These are phyloP conservation scores for Tretioscincus oriximinensis DNA, from an alignment of 2,113 vertebrate species.

Conservation along the genomic window DNA sequence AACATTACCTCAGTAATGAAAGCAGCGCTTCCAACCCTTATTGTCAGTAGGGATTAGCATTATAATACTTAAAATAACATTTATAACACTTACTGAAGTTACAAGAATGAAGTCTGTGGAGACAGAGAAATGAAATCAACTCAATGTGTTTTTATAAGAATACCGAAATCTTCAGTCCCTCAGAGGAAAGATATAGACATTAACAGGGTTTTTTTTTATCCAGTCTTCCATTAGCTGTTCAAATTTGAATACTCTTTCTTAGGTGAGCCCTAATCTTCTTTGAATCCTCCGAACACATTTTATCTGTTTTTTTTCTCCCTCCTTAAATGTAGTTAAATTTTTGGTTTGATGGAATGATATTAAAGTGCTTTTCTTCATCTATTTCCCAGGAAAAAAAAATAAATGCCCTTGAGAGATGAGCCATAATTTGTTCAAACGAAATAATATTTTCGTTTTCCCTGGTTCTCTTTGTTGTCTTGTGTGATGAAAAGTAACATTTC, in stretches of 20 bases:
- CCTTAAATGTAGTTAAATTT: constrained; percentile 83
- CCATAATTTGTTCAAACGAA: constrained; percentile 84
- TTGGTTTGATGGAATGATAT: constrained; percentile 84
- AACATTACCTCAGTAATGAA: constrained; percentile 91
- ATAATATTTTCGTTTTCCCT: constrained; percentile 84
- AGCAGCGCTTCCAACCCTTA: constrained; percentile 82
- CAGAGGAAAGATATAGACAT: constrained; percentile 81
- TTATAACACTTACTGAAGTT: constrained; percentile 92
- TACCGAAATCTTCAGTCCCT: constrained; percentile 79
- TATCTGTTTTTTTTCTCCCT: constrained; percentile 63
- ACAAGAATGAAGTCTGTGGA: constrained; percentile 80
- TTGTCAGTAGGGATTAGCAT: constrained; percentile 86
- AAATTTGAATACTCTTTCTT: constrained; percentile 84
- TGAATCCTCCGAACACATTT: constrained; percentile 82
- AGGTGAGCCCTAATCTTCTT: constrained; percentile 86
- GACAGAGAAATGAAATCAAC: constrained; percentile 82
- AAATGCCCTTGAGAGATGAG: constrained; percentile 76
- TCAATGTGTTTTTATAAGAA: constrained; percentile 85
- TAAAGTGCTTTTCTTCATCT: constrained; percentile 83
- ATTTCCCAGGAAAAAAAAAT: constrained; percentile 57
- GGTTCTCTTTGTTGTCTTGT: constrained; percentile 81
- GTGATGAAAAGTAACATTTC: constrained; percentile 85
- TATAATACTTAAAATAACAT: constrained; percentile 88
- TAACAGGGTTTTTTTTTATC: constrained; percentile 72
- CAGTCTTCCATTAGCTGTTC: constrained; percentile 83